Percentiles rank a stretch among this genome's conserved stretches.
Evolutionary conservation across 2,797 vertebrate species (phyloP).

Genomic region (Argyrosomus regius): DNA sequence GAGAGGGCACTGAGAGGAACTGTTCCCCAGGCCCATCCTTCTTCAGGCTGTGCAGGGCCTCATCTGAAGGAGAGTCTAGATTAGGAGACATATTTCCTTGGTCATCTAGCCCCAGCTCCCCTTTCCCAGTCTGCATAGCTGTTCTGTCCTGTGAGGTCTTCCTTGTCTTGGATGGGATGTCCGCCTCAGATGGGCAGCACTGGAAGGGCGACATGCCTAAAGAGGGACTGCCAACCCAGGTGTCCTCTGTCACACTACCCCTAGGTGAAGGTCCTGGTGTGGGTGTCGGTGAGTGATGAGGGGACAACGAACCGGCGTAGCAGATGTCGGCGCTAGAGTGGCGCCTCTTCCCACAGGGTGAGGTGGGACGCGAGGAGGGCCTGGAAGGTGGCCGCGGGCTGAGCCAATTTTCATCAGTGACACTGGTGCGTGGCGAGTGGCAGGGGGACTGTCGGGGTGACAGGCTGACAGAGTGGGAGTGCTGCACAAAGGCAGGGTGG

Average conservation of each 20-base stretch:
- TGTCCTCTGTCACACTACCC: constrained; percentile 97
- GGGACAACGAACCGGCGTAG: constrained; percentile 92
- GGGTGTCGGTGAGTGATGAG: constrained; percentile 95
- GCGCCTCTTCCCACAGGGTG: constrained; percentile 96
- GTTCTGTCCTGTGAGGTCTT: constrained; percentile 97
- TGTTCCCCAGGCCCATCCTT: constrained; percentile 95
- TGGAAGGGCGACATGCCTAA: constrained; percentile 92
- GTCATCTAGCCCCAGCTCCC: constrained; percentile 91
- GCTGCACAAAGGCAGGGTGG: constrained; percentile 78
- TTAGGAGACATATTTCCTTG: constrained; percentile 90
- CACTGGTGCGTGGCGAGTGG: constrained; percentile 96
- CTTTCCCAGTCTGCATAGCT: constrained; percentile 89
- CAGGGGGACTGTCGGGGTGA: constrained; percentile 97
- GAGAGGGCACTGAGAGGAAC: constrained; percentile 97
- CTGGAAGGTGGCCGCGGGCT: constrained; percentile 95
- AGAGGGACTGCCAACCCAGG: constrained; percentile 91
- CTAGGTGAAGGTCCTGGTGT: constrained; percentile 97
- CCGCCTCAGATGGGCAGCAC: constrained; percentile 93
- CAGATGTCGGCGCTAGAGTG: constrained; percentile 98
- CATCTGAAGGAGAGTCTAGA: constrained; percentile 92
- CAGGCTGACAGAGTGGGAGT: constrained; percentile 86
- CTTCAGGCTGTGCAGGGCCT: constrained; percentile 90
- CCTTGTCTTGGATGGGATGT: constrained; percentile 97
- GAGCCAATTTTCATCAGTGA: constrained; percentile 99
- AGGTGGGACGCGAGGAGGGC: constrained; percentile 95